A percentile compares a stretch with the other conserved stretches of the same genome.
Conservation (phyloP, 2,113 vertebrate genomes). For the Salvelinus namaycush region DNA sequence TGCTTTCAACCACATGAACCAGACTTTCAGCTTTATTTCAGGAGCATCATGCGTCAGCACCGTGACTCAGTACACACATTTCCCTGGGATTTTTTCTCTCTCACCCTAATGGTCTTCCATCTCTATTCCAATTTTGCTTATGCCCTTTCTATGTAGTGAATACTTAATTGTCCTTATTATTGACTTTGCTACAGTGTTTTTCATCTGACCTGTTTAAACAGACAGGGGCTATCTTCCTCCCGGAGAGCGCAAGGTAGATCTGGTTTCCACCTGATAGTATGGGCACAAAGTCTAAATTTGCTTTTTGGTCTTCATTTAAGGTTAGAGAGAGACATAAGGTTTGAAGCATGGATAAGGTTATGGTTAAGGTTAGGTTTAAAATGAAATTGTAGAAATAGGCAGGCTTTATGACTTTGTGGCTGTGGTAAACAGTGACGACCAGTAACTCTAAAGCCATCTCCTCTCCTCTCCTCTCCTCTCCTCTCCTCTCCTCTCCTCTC, state of each 20-base stretch:
- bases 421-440: too few species aligned
- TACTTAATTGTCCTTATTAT: slow-evolving; percentile 48
- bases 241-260: slow-evolving; percentile 47
- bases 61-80: not conserved
- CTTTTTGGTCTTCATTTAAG: too few species aligned
- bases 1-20: too few species aligned
- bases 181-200: slow-evolving; percentile 30
- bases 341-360: too few species aligned
- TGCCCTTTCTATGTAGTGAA: slow-evolving; percentile 33
- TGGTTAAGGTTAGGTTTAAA: too few species aligned
- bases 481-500: too few species aligned
- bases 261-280: slow-evolving; percentile 18
- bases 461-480: not conserved
- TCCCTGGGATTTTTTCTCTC: not conserved
- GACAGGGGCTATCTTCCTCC: slow-evolving; percentile 28
- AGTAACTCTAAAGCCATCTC: not conserved
- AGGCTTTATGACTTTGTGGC: too few species aligned
- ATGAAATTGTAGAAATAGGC: too few species aligned
- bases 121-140: slow-evolving; percentile 1
- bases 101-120: slow-evolving; percentile 12
- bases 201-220: slow-evolving; percentile 50
- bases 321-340: too few species aligned
- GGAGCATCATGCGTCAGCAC: not conserved
- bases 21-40: not conserved
- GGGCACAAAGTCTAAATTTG: not conserved